These are phyloP conservation scores for Poeciliopsis infans DNA, from an alignment of 2,797 vertebrate species.

Conservation along the genomic window DNA sequence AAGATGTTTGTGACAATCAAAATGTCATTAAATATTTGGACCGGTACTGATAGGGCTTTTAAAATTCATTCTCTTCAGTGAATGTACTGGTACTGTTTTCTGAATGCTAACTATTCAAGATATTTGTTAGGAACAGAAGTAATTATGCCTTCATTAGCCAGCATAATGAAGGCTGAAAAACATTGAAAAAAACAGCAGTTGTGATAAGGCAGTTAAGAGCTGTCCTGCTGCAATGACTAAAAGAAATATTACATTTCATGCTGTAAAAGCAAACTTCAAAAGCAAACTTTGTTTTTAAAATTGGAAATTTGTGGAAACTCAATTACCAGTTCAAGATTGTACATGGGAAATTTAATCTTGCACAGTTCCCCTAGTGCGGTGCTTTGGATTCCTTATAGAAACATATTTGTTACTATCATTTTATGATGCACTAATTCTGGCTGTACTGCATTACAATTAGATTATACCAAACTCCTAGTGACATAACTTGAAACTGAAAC, in stretches of 20 bases:
- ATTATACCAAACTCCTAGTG: background rate
- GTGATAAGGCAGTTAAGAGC: slow-evolving; percentile 3
- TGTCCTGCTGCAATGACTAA: slow-evolving; percentile 6
- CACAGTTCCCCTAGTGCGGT: background rate
- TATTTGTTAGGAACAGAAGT: slow-evolving; percentile 12
- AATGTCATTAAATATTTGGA: slow-evolving; percentile 9
- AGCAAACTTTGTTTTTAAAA: background rate
- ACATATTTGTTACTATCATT: background rate
- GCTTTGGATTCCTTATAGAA: background rate
- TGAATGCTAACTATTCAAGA: slow-evolving; percentile 10
- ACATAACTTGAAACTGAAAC: background rate
- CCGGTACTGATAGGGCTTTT: background rate
- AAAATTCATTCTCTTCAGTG: slow-evolving; percentile 3
- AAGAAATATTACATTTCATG: background rate
- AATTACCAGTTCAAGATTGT: background rate
- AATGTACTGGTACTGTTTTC: background rate
- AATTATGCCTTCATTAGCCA: slow-evolving; percentile 3
- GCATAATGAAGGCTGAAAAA: slow-evolving; percentile 10
- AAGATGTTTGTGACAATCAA: slow-evolving; percentile 3
- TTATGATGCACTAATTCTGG: background rate
- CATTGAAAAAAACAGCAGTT: background rate
- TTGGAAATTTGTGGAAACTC: background rate
- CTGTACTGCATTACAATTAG: slow-evolving; percentile 1
- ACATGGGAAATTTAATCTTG: background rate
- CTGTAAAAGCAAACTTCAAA: background rate